Evolutionary conservation across 2,888 invertebrate genomes (phyloP).

Genomic region (Cryptophagus acutangulus): DNA sequence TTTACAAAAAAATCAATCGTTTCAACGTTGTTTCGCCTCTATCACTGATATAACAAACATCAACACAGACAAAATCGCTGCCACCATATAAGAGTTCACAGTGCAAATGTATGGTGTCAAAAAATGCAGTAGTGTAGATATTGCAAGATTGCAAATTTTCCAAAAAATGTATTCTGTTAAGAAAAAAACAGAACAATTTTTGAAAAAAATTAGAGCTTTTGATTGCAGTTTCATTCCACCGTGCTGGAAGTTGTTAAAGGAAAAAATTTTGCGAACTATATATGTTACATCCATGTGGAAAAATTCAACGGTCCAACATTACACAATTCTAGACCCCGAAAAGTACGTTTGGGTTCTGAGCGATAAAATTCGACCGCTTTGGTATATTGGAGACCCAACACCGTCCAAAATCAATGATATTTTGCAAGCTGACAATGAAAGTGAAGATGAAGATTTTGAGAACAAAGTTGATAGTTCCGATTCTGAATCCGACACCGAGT

Average conservation of each 20-base stretch:
- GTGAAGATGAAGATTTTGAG: too few species aligned
- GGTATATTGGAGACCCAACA: not conserved
- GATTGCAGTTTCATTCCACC: not conserved
- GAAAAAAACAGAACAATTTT: not conserved
- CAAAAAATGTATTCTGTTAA: not conserved
- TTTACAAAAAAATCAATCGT: too few species aligned
- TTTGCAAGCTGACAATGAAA: not conserved
- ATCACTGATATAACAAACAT: not conserved
- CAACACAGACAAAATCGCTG: not conserved
- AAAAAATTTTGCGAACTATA: conserved; percentile 10
- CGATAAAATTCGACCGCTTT: too few species aligned
- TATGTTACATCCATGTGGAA: too few species aligned
- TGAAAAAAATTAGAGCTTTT: conserved; percentile 1
- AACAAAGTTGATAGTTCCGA: too few species aligned
- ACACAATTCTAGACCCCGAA: not conserved
- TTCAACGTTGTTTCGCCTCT: too few species aligned
- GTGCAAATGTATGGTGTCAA: not conserved
- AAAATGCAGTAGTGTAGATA: not conserved
- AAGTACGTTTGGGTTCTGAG: not conserved
- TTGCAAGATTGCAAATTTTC: not conserved
- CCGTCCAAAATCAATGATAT: conserved; percentile 1
- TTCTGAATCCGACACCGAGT: too few species aligned
- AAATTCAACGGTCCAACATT: conserved; percentile 5
- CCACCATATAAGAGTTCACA: not conserved
- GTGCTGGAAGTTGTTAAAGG: conserved; percentile 5